phyloP scores from a whole-genome alignment of 2,113 vertebrate genomes.

The Myrmecophaga tridactyla region DNA sequence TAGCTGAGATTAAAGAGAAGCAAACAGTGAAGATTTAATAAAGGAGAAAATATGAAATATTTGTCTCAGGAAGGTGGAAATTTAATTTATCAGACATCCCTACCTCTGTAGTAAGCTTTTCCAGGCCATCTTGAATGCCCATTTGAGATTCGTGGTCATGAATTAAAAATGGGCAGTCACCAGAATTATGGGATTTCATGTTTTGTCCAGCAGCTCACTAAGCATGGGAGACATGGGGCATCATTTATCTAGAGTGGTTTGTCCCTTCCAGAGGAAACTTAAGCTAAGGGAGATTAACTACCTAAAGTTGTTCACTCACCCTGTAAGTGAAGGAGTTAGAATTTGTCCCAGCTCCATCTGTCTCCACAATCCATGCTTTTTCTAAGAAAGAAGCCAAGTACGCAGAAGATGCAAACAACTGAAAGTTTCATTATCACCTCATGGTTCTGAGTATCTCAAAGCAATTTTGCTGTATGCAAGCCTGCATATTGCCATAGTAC shows the following conservation, averaged over 20 bases:
- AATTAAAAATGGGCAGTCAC: not conserved
- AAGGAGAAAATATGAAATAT: not conserved
- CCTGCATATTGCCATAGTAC: accelerated
- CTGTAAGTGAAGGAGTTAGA: not conserved
- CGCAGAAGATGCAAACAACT: not conserved
- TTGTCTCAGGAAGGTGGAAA: not conserved
- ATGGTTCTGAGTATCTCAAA: not conserved
- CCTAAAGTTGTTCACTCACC: not conserved
- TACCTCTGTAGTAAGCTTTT: not conserved
- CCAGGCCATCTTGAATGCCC: not conserved
- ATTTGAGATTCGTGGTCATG: not conserved
- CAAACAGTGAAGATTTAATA: not conserved
- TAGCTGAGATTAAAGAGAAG: not conserved
- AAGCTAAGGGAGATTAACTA: not conserved
- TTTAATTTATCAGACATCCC: not conserved
- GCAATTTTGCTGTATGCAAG: not conserved
- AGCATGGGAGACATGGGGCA: accelerated
- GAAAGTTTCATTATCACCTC: not conserved
- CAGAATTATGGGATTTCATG: not conserved
- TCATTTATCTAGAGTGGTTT: not conserved
- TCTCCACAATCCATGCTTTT: not conserved
- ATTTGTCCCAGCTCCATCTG: not conserved
- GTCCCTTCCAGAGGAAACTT: not conserved
- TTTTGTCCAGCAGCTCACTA: not conserved
- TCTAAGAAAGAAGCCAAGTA: not conserved